Evolutionary conservation across 2,113 vertebrate genomes (phyloP).

Genomic region (Pelusios castaneus): DNA sequence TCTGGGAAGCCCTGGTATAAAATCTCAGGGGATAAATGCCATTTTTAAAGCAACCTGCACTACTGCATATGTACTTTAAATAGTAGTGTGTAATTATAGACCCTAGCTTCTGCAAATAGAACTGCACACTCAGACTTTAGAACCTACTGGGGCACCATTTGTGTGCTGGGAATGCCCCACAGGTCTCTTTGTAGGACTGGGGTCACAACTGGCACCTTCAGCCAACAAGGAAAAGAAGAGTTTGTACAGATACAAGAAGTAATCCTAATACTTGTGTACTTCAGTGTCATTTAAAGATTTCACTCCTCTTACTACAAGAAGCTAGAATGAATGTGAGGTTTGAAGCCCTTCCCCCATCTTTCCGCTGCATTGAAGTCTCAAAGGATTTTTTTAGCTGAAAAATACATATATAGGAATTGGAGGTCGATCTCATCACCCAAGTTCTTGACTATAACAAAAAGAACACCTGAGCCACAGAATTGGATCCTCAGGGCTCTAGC

Average conservation of each 20-base stretch:
- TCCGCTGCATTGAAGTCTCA: background rate
- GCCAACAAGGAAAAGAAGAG: background rate
- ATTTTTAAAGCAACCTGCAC: constrained; percentile 43
- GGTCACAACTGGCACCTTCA: background rate
- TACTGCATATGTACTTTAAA: background rate
- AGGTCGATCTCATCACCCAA: no score
- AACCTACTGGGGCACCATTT: background rate
- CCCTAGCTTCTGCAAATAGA: background rate
- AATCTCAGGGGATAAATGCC: constrained; percentile 49
- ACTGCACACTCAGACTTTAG: background rate
- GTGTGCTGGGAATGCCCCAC: background rate
- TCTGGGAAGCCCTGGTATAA: constrained; percentile 51
- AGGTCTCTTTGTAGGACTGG: background rate
- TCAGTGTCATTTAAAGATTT: background rate
- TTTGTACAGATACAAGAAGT: background rate
- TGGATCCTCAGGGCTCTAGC: background rate
- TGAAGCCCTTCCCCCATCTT: background rate
- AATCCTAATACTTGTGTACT: background rate
- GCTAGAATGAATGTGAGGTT: background rate
- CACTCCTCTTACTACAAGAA: background rate
- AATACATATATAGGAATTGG: background rate
- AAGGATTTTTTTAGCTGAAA: background rate
- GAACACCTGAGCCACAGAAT: background rate
- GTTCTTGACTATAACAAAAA: background rate
- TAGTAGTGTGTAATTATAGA: background rate